Evolutionary conservation across 2,113 vertebrate genomes (phyloP).

Genomic region (Tragelaphus buxtoni): DNA sequence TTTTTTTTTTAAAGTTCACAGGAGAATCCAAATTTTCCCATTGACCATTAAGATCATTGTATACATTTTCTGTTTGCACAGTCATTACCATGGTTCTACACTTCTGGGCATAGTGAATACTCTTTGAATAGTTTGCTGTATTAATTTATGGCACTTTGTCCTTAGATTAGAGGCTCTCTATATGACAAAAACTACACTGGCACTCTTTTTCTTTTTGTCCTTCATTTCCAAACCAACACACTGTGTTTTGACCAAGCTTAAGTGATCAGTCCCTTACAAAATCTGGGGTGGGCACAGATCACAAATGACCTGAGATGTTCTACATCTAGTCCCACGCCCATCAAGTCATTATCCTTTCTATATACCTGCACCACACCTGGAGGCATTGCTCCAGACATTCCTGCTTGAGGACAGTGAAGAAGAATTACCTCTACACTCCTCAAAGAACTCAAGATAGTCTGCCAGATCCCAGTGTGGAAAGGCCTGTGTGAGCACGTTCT

Average conservation of each 20-base stretch:
- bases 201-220: neutral
- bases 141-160: neutral
- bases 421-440: neutral
- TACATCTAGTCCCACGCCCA: accelerated
- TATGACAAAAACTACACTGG: neutral
- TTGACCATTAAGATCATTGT: neutral
- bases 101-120: neutral
- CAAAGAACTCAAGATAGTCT: neutral
- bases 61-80: neutral
- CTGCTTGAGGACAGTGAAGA: neutral
- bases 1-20: neutral
- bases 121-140: neutral
- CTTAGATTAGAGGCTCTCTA: neutral
- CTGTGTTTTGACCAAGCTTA: neutral
- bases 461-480: neutral
- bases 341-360: neutral
- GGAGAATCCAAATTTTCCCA: neutral
- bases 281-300: neutral
- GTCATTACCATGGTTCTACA: neutral
- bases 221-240: neutral
- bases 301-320: neutral
- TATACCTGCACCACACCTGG: accelerated
- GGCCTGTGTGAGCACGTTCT: neutral
- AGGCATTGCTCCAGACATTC: neutral
- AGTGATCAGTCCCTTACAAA: neutral